Evolutionary conservation across 2,113 vertebrate species (phyloP).

Genomic region (Peromyscus maniculatus): DNA sequence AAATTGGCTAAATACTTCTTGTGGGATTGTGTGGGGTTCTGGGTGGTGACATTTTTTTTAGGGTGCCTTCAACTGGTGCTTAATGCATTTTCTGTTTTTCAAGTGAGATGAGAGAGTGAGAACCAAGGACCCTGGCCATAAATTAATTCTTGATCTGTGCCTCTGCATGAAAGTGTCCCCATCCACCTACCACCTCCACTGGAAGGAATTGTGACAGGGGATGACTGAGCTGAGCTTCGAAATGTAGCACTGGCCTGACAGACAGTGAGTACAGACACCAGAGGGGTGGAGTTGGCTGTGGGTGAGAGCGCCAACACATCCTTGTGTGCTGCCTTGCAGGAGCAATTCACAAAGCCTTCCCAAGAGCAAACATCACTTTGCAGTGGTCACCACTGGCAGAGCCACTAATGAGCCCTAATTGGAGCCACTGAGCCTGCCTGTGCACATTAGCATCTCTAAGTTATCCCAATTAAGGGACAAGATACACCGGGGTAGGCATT

Average conservation of each 20-base stretch:
- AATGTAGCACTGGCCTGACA: neutral
- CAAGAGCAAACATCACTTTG: constrained; percentile 58
- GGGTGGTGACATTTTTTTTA: neutral
- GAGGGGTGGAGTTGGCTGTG: neutral
- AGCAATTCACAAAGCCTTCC: constrained; percentile 53
- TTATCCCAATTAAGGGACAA: constrained; percentile 70
- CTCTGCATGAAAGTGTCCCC: neutral
- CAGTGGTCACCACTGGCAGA: constrained; percentile 68
- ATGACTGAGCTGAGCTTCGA: neutral
- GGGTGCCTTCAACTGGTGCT: neutral
- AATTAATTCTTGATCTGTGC: neutral
- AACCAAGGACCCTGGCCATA: fast-evolving
- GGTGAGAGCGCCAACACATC: neutral
- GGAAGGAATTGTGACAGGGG: neutral
- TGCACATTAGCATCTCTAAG: constrained; percentile 70
- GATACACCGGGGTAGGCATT: constrained; percentile 59
- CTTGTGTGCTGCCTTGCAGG: constrained; percentile 17
- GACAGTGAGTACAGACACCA: neutral
- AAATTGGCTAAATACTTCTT: neutral
- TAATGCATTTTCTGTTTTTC: constrained; percentile 27
- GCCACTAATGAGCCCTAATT: constrained; percentile 75
- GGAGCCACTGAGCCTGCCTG: constrained; percentile 67
- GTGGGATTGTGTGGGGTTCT: neutral
- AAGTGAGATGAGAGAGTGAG: neutral
- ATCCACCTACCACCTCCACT: neutral